Conservation (phyloP, 2,888 invertebrate species). For the Platycheirus rosarum region DNA sequence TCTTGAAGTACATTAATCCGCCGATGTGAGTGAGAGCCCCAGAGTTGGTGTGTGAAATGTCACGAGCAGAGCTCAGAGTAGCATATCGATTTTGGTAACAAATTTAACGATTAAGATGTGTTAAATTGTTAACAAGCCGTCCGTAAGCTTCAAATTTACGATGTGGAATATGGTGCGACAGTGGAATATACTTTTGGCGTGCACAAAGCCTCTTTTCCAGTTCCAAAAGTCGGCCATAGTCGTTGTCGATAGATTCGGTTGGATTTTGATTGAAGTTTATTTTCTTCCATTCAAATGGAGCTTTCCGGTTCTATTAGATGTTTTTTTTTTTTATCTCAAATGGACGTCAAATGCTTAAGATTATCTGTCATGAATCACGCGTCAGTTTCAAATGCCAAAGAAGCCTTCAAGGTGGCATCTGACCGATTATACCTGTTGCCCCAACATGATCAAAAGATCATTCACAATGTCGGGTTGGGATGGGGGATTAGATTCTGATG, state of each 20-base stretch:
- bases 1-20: slow-evolving; percentile 73
- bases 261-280: background rate
- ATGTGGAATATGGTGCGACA: slow-evolving; percentile 52
- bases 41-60: slow-evolving; percentile 61
- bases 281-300: slow-evolving; percentile 15
- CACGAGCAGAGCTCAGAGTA: slow-evolving; percentile 41
- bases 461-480: slow-evolving; percentile 29
- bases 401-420: slow-evolving; percentile 65
- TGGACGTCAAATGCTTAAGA: slow-evolving; percentile 35
- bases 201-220: slow-evolving; percentile 19
- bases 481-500: slow-evolving; percentile 41
- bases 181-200: slow-evolving; percentile 49
- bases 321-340: slow-evolving; percentile 44
- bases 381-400: slow-evolving; percentile 61
- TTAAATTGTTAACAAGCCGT: slow-evolving; percentile 83
- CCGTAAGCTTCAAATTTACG: slow-evolving; percentile 82
- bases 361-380: slow-evolving; percentile 61
- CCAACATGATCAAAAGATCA: slow-evolving; percentile 57
- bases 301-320: slow-evolving; percentile 26
- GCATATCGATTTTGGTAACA: slow-evolving; percentile 76
- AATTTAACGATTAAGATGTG: slow-evolving; percentile 83
- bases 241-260: background rate
- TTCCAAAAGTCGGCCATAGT: too few species aligned
- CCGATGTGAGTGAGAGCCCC: slow-evolving; percentile 61
- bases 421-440: slow-evolving; percentile 53